Evolutionary conservation across 2,888 invertebrate genomes (phyloP).

Genomic region (Adelphocoris suturalis): DNA sequence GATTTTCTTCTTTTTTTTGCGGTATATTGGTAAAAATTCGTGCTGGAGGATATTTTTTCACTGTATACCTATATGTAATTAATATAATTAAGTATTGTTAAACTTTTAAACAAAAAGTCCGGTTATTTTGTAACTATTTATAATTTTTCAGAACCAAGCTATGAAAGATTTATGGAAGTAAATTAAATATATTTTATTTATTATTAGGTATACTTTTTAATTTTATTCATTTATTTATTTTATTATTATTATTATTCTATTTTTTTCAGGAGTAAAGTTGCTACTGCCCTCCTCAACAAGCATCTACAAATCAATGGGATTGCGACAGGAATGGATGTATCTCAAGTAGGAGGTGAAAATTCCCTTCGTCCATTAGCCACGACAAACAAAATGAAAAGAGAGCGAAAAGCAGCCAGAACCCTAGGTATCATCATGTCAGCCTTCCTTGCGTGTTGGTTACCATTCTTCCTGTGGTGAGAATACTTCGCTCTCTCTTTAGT

Average conservation of each 20-base stretch:
- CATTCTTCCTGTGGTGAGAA: constrained; percentile 94
- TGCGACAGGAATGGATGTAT: constrained; percentile 79
- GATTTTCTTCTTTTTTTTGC: no score
- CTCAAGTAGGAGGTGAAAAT: constrained; percentile 74
- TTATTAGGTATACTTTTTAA: no score
- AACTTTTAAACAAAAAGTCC: no score
- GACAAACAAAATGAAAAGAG: constrained; percentile 92
- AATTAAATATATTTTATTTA: no score
- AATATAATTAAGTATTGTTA: no score
- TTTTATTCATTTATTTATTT: no score
- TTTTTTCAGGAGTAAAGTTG: constrained; percentile 89
- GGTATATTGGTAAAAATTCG: no score
- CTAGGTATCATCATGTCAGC: constrained; percentile 98
- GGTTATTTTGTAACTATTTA: no score
- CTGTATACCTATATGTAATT: no score
- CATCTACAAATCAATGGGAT: constrained; percentile 94
- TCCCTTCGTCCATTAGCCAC: constrained; percentile 85
- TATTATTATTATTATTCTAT: constrained; percentile 17
- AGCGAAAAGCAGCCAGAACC: constrained; percentile 94
- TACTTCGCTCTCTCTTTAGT: background rate
- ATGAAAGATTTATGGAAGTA: no score
- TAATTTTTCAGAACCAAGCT: no score
- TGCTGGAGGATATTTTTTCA: no score
- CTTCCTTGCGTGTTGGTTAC: constrained; percentile 96
- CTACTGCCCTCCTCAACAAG: constrained; percentile 91